Conservation (phyloP, 1,140 invertebrate species). For the Drosophila equinoxialis region DNA sequence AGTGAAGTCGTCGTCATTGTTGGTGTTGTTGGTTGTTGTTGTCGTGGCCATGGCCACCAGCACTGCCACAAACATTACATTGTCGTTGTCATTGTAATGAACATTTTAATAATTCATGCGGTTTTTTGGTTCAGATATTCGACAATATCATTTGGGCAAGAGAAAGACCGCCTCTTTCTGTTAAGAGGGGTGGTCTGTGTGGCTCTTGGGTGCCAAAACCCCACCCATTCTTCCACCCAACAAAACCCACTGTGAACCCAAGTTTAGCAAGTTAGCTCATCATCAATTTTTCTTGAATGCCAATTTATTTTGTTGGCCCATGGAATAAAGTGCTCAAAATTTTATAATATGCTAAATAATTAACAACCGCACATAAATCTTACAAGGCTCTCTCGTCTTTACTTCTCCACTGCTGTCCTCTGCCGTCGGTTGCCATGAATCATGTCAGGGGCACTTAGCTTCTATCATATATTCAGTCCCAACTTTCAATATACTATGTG, state of each 20-base stretch:
- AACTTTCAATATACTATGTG: slow-evolving; percentile 17
- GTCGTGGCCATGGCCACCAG: slow-evolving; percentile 37
- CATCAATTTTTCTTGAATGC: slow-evolving; percentile 58
- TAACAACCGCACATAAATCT: slow-evolving; percentile 59
- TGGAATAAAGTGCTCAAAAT: slow-evolving; percentile 59
- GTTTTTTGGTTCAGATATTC: slow-evolving; percentile 9
- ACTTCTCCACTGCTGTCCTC: not conserved
- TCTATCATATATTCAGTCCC: slow-evolving; percentile 33
- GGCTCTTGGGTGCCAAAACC: slow-evolving; percentile 10
- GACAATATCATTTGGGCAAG: slow-evolving; percentile 5
- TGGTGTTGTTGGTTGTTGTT: slow-evolving; percentile 31
- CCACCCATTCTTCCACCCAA: not conserved
- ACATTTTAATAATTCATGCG: slow-evolving; percentile 73
- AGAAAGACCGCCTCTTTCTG: no score
- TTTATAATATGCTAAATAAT: slow-evolving; percentile 72
- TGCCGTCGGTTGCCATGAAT: slow-evolving; percentile 37
- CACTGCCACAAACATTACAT: not conserved
- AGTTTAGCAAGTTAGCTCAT: slow-evolving; percentile 21
- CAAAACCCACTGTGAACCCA: not conserved
- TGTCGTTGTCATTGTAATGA: slow-evolving; percentile 49
- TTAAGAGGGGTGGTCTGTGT: not conserved
- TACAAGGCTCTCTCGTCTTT: slow-evolving; percentile 13
- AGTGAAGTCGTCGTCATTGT: slow-evolving; percentile 24
- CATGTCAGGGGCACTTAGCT: slow-evolving; percentile 76
- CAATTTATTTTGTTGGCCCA: slow-evolving; percentile 25